These are phyloP conservation scores for Lordiphosa stackelbergi DNA, from an alignment of 1,140 invertebrate species.

Conservation along the genomic window DNA sequence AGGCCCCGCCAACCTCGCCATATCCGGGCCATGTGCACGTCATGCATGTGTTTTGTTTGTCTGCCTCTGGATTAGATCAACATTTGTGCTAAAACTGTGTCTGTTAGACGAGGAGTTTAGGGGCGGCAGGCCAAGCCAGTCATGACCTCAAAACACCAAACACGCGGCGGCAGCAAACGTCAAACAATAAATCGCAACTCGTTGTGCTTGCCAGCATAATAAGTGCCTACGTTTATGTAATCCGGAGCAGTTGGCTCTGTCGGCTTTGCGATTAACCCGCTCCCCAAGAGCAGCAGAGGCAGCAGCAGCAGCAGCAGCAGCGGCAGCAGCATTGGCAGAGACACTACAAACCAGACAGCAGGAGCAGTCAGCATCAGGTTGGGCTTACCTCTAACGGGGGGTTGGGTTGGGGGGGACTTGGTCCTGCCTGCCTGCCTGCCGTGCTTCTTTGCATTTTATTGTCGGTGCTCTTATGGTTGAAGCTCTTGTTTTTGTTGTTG, in stretches of 20 bases:
- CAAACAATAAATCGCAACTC: conserved; percentile 74
- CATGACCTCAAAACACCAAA: conserved; percentile 49
- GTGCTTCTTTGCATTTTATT: conserved; percentile 70
- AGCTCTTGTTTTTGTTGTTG: conserved; percentile 24
- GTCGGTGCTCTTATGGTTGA: conserved; percentile 25
- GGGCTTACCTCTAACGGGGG: conserved; percentile 47
- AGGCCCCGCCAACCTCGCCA: conserved; percentile 22
- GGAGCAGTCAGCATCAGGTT: conserved; percentile 51
- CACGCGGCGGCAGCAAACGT: conserved; percentile 55
- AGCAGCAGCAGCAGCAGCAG: conserved; percentile 10
- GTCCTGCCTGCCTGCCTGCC: too few species aligned
- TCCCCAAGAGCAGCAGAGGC: conserved; percentile 16
- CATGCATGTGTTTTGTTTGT: conserved; percentile 54
- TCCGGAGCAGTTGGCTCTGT: conserved; percentile 43
- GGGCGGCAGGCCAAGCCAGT: conserved; percentile 1
- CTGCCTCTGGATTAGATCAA: conserved; percentile 63
- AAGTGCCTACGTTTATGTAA: conserved; percentile 70
- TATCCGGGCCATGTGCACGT: conserved; percentile 20
- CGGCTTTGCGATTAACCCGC: conserved; percentile 52
- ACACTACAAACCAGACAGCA: conserved; percentile 63
- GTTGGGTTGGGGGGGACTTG: neutral
- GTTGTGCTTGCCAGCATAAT: conserved; percentile 72
- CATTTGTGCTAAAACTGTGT: conserved; percentile 52
- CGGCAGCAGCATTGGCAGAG: conserved; percentile 30
- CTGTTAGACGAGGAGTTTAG: conserved; percentile 17